Percentiles rank a stretch among this genome's conserved stretches.
These are phyloP conservation scores for Fulica atra DNA, from an alignment of 2,113 vertebrate species.

Conservation along the genomic window DNA sequence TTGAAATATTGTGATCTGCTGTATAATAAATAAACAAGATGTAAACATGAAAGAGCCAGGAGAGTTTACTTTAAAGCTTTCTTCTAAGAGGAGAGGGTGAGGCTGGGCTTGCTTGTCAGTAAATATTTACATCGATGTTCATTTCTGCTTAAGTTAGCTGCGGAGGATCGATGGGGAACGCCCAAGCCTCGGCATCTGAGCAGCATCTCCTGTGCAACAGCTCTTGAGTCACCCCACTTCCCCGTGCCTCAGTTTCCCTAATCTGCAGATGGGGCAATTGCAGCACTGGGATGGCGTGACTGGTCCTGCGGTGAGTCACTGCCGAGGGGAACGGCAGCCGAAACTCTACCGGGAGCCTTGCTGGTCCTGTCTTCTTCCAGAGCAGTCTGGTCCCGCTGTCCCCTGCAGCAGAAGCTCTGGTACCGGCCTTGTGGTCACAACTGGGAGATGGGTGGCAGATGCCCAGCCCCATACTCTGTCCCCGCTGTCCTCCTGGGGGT, in stretches of 20 bases:
- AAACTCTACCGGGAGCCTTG: neutral
- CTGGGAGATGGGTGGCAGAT: neutral
- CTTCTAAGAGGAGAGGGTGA: constrained; percentile 55
- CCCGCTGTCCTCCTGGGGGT: neutral
- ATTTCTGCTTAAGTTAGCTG: constrained; percentile 66
- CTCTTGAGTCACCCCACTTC: constrained; percentile 65
- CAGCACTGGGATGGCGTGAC: constrained; percentile 45
- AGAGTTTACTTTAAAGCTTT: constrained; percentile 61
- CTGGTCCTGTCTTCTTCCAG: neutral
- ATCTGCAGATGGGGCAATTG: constrained; percentile 65
- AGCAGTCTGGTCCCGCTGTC: neutral
- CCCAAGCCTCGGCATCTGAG: constrained; percentile 55
- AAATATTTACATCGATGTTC: constrained; percentile 72
- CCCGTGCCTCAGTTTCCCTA: constrained; percentile 72
- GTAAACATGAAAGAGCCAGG: constrained; percentile 58
- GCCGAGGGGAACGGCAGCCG: neutral
- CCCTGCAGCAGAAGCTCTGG: neutral
- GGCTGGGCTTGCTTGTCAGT: constrained; percentile 64
- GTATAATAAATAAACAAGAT: constrained; percentile 71
- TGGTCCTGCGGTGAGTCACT: constrained; percentile 44
- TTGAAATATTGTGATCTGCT: constrained; percentile 69
- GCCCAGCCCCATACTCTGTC: neutral
- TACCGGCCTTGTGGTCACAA: neutral
- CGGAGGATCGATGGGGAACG: constrained; percentile 63
- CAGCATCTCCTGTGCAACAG: constrained; percentile 62